Evolutionary conservation across 2,797 vertebrate genomes (phyloP).

Genomic region (Kryptopterus vitreolus): DNA sequence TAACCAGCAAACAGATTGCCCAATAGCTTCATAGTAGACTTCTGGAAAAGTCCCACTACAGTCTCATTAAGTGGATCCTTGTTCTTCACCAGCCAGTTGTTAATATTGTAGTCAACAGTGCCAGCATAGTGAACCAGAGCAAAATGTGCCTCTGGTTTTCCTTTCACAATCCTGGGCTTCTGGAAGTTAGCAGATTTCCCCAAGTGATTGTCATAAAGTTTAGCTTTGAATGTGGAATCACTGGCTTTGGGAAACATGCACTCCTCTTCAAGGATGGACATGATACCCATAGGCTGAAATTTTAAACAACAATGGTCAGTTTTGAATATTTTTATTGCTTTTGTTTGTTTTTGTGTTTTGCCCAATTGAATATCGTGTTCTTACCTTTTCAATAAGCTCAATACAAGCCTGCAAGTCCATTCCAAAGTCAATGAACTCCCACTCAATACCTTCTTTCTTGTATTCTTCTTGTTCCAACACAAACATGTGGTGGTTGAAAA

Average conservation of each 20-base stretch:
- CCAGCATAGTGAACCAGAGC: constrained; percentile 78
- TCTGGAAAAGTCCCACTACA: constrained; percentile 82
- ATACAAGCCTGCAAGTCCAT: constrained; percentile 79
- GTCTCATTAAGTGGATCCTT: constrained; percentile 77
- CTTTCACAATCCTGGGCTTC: constrained; percentile 75
- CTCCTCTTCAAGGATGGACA: constrained; percentile 94
- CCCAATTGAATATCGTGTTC: constrained; percentile 69
- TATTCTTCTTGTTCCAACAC: no score
- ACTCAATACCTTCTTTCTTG: no score
- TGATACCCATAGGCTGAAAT: constrained; percentile 82
- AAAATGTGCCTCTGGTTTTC: constrained; percentile 77
- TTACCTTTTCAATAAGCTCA: constrained; percentile 78
- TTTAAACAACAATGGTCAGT: constrained; percentile 75
- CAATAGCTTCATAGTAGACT: constrained; percentile 72
- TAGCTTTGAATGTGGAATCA: constrained; percentile 72
- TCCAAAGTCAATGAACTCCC: constrained; percentile 77
- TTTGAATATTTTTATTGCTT: no score
- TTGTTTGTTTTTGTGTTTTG: not conserved
- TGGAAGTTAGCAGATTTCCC: constrained; percentile 77
- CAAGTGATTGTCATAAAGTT: constrained; percentile 75
- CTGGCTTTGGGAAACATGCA: constrained; percentile 91
- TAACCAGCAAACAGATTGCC: constrained; percentile 65
- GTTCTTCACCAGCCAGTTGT: constrained; percentile 79
- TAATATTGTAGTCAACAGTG: constrained; percentile 82
- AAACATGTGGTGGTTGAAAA: no score